Evolutionary conservation across 2,113 vertebrate genomes (phyloP), one percentile per base, ranked within the genome.

Genomic region (Menidia beryllina): DNA sequence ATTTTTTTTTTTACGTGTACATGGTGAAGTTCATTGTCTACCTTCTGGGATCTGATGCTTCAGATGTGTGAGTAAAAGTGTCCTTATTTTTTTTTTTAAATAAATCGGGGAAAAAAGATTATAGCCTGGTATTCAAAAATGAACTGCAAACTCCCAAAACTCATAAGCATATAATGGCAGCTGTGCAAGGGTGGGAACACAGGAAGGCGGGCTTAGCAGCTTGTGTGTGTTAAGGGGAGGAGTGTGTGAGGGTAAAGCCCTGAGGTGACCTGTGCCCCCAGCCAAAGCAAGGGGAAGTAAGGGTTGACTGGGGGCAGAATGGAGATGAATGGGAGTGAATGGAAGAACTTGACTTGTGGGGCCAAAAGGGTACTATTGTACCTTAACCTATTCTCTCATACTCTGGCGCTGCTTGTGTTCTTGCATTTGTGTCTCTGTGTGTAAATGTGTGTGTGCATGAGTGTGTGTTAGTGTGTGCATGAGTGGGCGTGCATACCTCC

Each of bases 291-390:
- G 83, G 90, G 93, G 92, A 93, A 93, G 89, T 92, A 71, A 86
- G 81, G 80, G 87, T 81, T 77, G 80, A 83, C 77, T 25, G 30
- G 72, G 65, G 67, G 74, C 71, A 74, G 75, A 86, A 82, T 83
- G 75, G 62, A 74, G 71, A 78, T 90, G 86, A 89, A 89, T 87
- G 61, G 69, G 48, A 49, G 59, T 83, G 87, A 94, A 93, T 91
- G 86, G 86, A 82, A 87, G 89, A 93, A 93, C 93, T 93, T 94
- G 91, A 93, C 91, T 93, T 85, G 88, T 84, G 92, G 88, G 88
- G 90, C 90, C 77, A 86, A 90, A 89, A 87, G 81, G 56, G 59
- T 85, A 87, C 89, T 80, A 88, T 87, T 90, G 92, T 87, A 86
- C 89, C 86, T 75, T 86, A 77, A 57, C 83, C 82, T 88, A 85